These are phyloP conservation scores for Eulemur albifrons DNA, from an alignment of 2,797 vertebrate genomes.

Conservation along the genomic window DNA sequence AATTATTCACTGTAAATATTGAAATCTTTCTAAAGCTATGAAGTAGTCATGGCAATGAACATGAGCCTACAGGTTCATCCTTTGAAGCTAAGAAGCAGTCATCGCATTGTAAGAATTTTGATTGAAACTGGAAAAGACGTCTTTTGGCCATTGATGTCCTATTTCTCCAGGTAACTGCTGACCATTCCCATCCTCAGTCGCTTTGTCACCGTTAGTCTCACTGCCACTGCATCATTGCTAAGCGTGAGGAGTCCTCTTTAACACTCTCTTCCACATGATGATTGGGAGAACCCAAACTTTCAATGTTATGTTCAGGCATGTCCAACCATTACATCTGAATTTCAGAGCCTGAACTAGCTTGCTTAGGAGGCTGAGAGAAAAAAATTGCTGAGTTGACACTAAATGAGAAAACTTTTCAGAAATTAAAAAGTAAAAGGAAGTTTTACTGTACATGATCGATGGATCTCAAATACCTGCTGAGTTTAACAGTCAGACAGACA, in stretches of 20 bases:
- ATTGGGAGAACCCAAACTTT: background rate
- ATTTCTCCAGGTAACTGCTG: background rate
- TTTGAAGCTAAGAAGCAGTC: background rate
- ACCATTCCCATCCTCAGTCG: too few species aligned
- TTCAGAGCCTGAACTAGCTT: background rate
- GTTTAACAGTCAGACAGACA: background rate
- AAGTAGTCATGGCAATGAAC: background rate
- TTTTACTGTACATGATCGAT: background rate
- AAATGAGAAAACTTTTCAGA: slow-evolving; percentile 22
- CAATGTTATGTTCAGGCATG: background rate
- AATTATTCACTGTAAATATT: background rate
- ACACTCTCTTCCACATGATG: background rate
- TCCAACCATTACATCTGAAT: background rate
- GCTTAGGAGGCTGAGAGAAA: background rate
- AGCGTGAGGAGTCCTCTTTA: background rate
- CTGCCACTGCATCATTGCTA: rapidly evolving
- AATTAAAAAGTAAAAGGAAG: slow-evolving; percentile 32
- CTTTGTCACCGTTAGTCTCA: too few species aligned
- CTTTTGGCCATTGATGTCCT: background rate
- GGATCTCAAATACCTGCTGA: slow-evolving; percentile 23
- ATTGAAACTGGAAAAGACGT: background rate
- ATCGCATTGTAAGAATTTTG: background rate
- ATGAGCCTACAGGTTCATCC: background rate
- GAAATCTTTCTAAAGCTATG: background rate
- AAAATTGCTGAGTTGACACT: slow-evolving; percentile 12